Conservation (phyloP, 2,888 invertebrate species). For the Pollenia angustigena region DNA sequence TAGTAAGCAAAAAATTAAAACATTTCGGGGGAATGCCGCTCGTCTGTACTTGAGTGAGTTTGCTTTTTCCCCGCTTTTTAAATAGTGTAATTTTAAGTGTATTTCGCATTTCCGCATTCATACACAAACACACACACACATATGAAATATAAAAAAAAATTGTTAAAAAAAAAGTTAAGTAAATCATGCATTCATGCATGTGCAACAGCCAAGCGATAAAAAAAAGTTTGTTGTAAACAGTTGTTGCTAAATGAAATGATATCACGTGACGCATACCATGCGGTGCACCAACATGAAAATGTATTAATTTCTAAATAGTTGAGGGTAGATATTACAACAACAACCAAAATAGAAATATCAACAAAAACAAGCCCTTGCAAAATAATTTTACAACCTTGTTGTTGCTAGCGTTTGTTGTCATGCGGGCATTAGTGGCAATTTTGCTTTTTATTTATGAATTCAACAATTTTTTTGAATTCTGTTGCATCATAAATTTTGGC, state of each 20-base stretch:
- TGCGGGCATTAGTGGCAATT: conserved; percentile 19
- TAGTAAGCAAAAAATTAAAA: too few relatives aligned
- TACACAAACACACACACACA: neutral
- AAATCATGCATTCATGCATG: conserved; percentile 61
- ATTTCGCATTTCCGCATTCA: conserved; percentile 45
- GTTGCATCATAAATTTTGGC: conserved; percentile 40
- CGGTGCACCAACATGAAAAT: conserved; percentile 35
- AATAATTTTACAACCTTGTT: neutral
- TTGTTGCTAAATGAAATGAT: conserved; percentile 41
- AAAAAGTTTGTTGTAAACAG: conserved; percentile 24
- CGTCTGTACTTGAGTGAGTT: neutral
- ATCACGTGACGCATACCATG: conserved; percentile 70
- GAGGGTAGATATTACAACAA: conserved; percentile 31
- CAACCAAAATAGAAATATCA: neutral
- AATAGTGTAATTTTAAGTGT: conserved; percentile 13
- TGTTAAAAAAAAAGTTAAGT: conserved; percentile 16
- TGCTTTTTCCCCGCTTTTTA: neutral
- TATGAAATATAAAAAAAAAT: neutral
- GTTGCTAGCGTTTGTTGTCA: conserved; percentile 7
- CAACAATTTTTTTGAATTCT: neutral
- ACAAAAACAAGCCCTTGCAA: conserved; percentile 46
- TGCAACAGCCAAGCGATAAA: conserved; percentile 38
- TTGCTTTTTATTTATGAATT: neutral
- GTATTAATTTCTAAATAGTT: conserved; percentile 40
- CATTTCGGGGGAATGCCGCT: too few relatives aligned